These are phyloP conservation scores for Volucella inflata DNA, from an alignment of 2,888 invertebrate species.

Conservation along the genomic window DNA sequence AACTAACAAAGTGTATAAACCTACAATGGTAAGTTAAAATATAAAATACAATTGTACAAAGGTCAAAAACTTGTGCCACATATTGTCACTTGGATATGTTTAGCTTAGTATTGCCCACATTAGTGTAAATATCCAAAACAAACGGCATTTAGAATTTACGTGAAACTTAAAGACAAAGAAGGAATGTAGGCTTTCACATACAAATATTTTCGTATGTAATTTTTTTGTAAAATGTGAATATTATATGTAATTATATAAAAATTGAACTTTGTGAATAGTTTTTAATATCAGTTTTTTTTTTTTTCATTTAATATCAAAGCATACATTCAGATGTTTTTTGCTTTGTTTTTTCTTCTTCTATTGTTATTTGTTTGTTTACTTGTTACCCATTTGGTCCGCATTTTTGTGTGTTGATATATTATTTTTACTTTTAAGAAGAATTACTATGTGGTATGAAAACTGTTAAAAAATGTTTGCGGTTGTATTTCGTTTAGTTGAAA, in stretches of 20 bases:
- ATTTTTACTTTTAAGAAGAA: constrained; percentile 18
- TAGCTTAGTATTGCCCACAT: constrained; percentile 46
- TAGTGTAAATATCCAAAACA: constrained; percentile 62
- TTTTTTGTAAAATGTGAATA: constrained; percentile 27
- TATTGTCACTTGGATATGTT: constrained; percentile 75
- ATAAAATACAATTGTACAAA: constrained; percentile 69
- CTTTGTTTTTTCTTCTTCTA: constrained; percentile 34
- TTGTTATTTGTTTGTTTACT: constrained; percentile 17
- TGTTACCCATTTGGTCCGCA: constrained; percentile 67
- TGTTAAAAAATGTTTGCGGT: constrained; percentile 34
- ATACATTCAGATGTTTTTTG: constrained; percentile 13
- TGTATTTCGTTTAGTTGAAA: constrained; percentile 43
- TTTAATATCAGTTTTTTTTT: constrained; percentile 59
- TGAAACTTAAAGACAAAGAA: constrained; percentile 30
- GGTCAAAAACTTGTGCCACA: constrained; percentile 65
- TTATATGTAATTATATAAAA: constrained; percentile 31
- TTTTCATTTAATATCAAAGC: constrained; percentile 57
- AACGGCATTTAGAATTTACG: constrained; percentile 53
- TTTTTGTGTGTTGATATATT: constrained; percentile 33
- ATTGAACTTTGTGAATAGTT: constrained; percentile 46
- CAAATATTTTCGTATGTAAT: not conserved
- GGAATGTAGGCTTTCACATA: constrained; percentile 57
- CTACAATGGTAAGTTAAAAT: constrained; percentile 53
- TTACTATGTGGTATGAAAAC: constrained; percentile 36
- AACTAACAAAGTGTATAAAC: constrained; percentile 65